Evolutionary conservation across 1,140 invertebrate species (phyloP).

Genomic region (Leptinotarsa defecta): DNA sequence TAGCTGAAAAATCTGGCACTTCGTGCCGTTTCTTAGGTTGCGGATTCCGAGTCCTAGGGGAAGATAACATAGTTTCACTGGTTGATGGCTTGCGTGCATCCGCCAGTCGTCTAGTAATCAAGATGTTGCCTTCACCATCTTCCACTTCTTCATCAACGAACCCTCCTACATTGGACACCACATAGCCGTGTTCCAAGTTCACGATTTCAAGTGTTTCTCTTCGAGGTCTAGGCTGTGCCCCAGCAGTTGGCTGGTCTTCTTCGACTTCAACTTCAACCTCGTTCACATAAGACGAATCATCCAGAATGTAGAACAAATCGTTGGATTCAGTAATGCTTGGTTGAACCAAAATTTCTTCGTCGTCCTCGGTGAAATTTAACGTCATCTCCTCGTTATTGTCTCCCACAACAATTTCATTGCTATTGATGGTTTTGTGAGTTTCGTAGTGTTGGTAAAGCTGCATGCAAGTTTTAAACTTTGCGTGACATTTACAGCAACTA

Average conservation of each 20-base stretch:
- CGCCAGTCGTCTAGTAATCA: slow-evolving; percentile 10
- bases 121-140: slow-evolving; percentile 14
- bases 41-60: slow-evolving; percentile 32
- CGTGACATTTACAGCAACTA: slow-evolving; percentile 48
- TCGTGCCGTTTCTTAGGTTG: slow-evolving; percentile 46
- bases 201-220: slow-evolving; percentile 43
- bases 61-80: slow-evolving; percentile 29
- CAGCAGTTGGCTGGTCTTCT: slow-evolving; percentile 36
- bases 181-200: slow-evolving; percentile 52
- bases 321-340: slow-evolving; percentile 44
- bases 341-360: slow-evolving; percentile 36
- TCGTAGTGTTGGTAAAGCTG: slow-evolving; percentile 50
- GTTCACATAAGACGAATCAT: slow-evolving; percentile 49
- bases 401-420: slow-evolving; percentile 26
- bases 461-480: slow-evolving; percentile 42
- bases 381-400: slow-evolving; percentile 30
- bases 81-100: slow-evolving; percentile 17
- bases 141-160: slow-evolving; percentile 30
- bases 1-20: slow-evolving; percentile 53
- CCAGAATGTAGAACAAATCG: slow-evolving; percentile 47
- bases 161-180: slow-evolving; percentile 41
- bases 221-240: not conserved
- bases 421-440: slow-evolving; percentile 38
- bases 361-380: slow-evolving; percentile 40
- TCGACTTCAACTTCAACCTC: slow-evolving; percentile 52